Conservation (phyloP, 2,888 invertebrate species). For the Hofmannophila pseudospretella region DNA sequence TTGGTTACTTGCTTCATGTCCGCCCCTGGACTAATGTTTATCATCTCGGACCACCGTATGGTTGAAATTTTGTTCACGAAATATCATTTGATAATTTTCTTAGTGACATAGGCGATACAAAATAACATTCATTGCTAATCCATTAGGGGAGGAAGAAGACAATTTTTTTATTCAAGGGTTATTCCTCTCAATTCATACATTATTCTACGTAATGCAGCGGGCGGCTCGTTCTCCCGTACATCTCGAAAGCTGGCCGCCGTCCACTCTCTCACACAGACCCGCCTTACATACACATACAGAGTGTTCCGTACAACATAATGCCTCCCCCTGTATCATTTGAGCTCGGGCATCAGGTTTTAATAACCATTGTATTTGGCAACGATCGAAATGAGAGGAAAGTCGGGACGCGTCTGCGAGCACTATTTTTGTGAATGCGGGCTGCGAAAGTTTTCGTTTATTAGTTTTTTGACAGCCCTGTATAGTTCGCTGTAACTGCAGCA, state of each 20-base stretch:
- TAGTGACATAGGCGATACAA: too few species aligned
- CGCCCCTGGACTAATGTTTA: too few species aligned
- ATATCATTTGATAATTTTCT: too few species aligned
- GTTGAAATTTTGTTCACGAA: too few species aligned
- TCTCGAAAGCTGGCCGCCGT: constrained; percentile 70
- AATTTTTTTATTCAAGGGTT: too few species aligned
- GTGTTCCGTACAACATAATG: constrained; percentile 18
- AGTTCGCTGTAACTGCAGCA: too few species aligned
- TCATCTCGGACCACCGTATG: too few species aligned
- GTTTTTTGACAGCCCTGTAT: constrained; percentile 18
- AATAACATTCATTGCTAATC: too few species aligned
- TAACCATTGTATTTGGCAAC: constrained; percentile 77
- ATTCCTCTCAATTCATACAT: constrained; percentile 16
- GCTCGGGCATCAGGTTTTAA: constrained; percentile 61
- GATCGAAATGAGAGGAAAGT: constrained; percentile 71
- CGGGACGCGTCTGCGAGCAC: constrained; percentile 53
- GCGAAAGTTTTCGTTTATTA: constrained; percentile 29
- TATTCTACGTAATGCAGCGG: constrained; percentile 45
- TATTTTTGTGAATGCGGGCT: constrained; percentile 28
- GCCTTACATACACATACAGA: constrained; percentile 16
- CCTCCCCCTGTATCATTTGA: constrained; percentile 54
- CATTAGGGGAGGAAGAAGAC: too few species aligned
- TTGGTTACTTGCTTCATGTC: too few species aligned
- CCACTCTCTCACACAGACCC: constrained; percentile 22
- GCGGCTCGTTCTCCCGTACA: constrained; percentile 53